These are phyloP conservation scores for Eulemur coronatus DNA, from an alignment of 2,797 vertebrate genomes.

Conservation along the genomic window DNA sequence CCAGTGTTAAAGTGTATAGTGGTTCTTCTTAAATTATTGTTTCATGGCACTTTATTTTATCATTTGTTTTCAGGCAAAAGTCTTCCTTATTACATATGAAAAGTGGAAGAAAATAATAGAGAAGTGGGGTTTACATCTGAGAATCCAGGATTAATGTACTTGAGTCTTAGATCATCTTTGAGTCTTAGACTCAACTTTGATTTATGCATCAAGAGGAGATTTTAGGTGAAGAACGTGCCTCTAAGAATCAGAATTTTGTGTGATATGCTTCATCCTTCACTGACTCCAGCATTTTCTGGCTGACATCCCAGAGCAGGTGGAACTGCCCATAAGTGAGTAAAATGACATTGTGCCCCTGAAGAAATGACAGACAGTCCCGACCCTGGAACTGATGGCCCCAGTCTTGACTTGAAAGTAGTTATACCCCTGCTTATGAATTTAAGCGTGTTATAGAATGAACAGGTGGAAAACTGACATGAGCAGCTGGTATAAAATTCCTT, in stretches of 20 bases:
- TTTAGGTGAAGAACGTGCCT: not conserved
- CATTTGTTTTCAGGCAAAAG: not conserved
- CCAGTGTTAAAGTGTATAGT: not conserved
- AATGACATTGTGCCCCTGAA: not conserved
- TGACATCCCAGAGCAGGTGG: not conserved
- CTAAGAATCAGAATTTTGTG: not conserved
- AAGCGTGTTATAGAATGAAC: constrained; percentile 32
- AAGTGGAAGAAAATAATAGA: not conserved
- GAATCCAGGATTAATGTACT: not conserved
- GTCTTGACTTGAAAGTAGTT: not conserved
- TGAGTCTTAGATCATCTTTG: not conserved
- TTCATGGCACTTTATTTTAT: not conserved
- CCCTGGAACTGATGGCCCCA: not conserved
- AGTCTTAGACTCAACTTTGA: not conserved
- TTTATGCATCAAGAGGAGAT: not conserved
- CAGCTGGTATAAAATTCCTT: constrained; percentile 32
- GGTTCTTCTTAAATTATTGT: not conserved
- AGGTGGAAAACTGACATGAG: constrained; percentile 35
- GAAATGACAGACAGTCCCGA: not conserved
- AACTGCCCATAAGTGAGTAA: not conserved
- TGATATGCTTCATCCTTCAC: not conserved
- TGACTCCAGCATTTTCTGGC: not conserved
- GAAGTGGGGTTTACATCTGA: not conserved
- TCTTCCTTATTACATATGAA: not conserved
- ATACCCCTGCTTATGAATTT: not conserved